phyloP scores from a whole-genome alignment of 2,888 invertebrate genomes.

The Spodoptera littoralis region DNA sequence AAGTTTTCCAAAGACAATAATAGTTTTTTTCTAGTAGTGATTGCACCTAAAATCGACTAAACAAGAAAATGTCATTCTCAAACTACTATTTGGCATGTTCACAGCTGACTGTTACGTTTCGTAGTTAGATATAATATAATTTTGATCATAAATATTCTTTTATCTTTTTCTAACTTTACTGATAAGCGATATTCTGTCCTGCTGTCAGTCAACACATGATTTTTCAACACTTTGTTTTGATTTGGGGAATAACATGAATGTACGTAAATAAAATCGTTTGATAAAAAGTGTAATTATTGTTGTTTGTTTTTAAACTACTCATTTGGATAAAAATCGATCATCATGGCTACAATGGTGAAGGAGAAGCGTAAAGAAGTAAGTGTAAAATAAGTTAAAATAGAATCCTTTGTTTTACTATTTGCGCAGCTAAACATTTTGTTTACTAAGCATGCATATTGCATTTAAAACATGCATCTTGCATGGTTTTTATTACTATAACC shows the following conservation, averaged over 20 bases:
- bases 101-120: slow-evolving; percentile 38
- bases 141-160: slow-evolving; percentile 1
- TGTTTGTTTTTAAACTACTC: slow-evolving; percentile 5
- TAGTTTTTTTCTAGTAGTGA: not conserved
- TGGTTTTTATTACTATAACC: not conserved
- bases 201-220: slow-evolving; percentile 21
- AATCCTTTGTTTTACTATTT: slow-evolving; percentile 50
- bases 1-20: too few species aligned
- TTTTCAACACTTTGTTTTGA: slow-evolving; percentile 38
- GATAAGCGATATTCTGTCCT: slow-evolving; percentile 5
- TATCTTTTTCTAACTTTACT: slow-evolving; percentile 7
- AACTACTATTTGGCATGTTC: not conserved
- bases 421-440: slow-evolving; percentile 38
- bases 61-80: accelerated
- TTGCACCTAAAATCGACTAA: slow-evolving; percentile 10
- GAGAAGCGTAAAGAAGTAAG: slow-evolving; percentile 79
- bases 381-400: slow-evolving; percentile 27
- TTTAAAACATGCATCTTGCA: not conserved
- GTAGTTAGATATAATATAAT: accelerated
- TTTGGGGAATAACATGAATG: slow-evolving; percentile 47
- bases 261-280: slow-evolving; percentile 17
- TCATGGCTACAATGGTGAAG: slow-evolving; percentile 82
- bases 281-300: slow-evolving; percentile 3
- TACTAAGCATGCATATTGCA: slow-evolving; percentile 5
- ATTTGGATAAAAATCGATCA: not conserved